Conservation (phyloP, 2,113 vertebrate species). For the Centropus unirufus region DNA sequence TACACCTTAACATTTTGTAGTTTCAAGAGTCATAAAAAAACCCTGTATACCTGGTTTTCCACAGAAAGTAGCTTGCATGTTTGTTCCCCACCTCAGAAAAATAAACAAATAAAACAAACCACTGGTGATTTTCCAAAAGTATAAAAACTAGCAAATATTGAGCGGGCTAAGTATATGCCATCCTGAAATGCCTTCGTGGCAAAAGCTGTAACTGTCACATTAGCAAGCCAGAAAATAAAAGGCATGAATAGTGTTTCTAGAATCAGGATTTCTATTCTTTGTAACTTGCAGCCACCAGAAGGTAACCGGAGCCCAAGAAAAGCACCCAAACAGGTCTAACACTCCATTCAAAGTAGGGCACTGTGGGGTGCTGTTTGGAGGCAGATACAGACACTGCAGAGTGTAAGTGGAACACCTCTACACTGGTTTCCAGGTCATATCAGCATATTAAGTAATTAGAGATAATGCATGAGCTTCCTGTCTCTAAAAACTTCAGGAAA, state of each 20-base stretch:
- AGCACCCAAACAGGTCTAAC: background rate
- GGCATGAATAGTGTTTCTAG: background rate
- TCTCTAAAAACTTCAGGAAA: background rate
- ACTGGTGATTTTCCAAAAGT: background rate
- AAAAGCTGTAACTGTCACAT: background rate
- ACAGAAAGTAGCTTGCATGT: background rate
- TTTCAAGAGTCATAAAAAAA: background rate
- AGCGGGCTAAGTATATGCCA: background rate
- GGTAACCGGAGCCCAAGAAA: background rate
- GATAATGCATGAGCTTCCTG: background rate
- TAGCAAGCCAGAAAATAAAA: background rate
- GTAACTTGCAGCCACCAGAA: background rate
- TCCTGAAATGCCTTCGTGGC: background rate
- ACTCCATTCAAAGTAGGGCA: background rate
- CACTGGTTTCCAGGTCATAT: background rate
- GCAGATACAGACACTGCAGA: background rate
- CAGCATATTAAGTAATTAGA: background rate
- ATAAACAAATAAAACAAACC: too few species aligned
- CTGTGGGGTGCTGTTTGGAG: background rate
- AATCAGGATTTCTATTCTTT: background rate
- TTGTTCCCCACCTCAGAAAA: background rate
- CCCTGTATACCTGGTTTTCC: background rate
- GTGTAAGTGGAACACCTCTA: background rate
- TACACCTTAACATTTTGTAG: background rate
- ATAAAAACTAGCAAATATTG: background rate